These are phyloP conservation scores for Archips crataeganus DNA, from an alignment of 2,888 invertebrate species.

Conservation along the genomic window DNA sequence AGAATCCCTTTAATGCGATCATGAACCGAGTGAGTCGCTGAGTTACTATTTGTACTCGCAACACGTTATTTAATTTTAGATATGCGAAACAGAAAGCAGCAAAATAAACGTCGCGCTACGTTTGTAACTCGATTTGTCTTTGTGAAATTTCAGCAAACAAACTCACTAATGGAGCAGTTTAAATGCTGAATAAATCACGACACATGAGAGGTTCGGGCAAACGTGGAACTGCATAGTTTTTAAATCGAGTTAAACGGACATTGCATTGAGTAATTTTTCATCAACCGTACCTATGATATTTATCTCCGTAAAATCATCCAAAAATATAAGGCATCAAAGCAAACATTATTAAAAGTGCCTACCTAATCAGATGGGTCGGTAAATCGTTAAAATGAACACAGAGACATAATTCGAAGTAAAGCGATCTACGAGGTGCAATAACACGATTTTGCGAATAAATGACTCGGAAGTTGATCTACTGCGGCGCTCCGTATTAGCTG, in stretches of 20 bases:
- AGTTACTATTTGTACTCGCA: conserved; percentile 69
- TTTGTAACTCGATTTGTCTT: conserved; percentile 80
- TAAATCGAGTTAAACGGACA: conserved; percentile 31
- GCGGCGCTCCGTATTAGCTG: conserved; percentile 62
- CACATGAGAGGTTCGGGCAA: conserved; percentile 29
- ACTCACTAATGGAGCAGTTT: conserved; percentile 73
- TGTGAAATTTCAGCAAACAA: conserved; percentile 74
- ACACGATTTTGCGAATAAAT: conserved; percentile 82
- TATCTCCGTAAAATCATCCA: conserved; percentile 16
- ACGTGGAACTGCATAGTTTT: conserved; percentile 52
- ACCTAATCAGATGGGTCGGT: conserved; percentile 31
- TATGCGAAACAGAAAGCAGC: conserved; percentile 71
- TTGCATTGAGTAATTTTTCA: conserved; percentile 13
- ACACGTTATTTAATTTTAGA: conserved; percentile 81
- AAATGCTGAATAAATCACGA: conserved; percentile 70
- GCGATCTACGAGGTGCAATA: conserved; percentile 81
- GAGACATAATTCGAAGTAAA: conserved; percentile 72
- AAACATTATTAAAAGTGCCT: conserved; percentile 22
- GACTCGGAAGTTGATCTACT: conserved; percentile 82
- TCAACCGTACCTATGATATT: neutral
- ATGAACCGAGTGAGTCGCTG: conserved; percentile 45
- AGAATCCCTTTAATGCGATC: conserved; percentile 49
- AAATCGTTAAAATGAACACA: conserved; percentile 36
- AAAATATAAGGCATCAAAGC: conserved; percentile 24
- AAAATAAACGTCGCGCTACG: conserved; percentile 74